phyloP scores from a whole-genome alignment of 2,888 invertebrate genomes.

The Apotomis betuletana region DNA sequence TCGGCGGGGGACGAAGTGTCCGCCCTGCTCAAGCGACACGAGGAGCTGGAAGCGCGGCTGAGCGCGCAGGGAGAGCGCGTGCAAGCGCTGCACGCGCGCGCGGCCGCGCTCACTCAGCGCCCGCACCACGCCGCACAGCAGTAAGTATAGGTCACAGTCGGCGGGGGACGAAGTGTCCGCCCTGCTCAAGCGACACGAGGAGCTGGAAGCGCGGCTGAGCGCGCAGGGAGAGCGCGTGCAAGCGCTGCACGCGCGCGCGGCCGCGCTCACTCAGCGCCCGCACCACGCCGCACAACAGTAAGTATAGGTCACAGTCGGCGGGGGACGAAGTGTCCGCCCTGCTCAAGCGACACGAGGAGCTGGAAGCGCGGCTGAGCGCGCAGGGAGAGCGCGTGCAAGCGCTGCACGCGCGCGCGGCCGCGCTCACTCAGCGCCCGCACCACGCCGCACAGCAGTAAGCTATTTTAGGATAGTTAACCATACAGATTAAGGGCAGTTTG shows the following conservation, averaged over 20 bases:
- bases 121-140: constrained; percentile 92
- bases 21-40: constrained; percentile 95
- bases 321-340: constrained; percentile 96
- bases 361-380: constrained; percentile 95
- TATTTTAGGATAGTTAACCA: too few species aligned
- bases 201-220: constrained; percentile 94
- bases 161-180: constrained; percentile 96
- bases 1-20: constrained; percentile 95
- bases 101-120: constrained; percentile 90
- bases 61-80: constrained; percentile 96
- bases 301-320: constrained; percentile 88
- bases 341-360: constrained; percentile 95
- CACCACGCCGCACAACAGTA: constrained; percentile 93
- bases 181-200: constrained; percentile 95
- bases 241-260: constrained; percentile 92
- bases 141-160: constrained; percentile 85
- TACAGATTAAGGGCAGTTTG: too few species aligned
- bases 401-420: constrained; percentile 92
- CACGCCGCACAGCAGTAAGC: constrained; percentile 83
- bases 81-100: constrained; percentile 91
- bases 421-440: constrained; percentile 90
- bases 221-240: constrained; percentile 97
- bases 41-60: constrained; percentile 96
- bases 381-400: constrained; percentile 95
- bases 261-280: constrained; percentile 88